Percentiles rank a stretch among this genome's conserved stretches.
Conservation (phyloP, 1,140 invertebrate genomes). For the Cydia splendana region DNA sequence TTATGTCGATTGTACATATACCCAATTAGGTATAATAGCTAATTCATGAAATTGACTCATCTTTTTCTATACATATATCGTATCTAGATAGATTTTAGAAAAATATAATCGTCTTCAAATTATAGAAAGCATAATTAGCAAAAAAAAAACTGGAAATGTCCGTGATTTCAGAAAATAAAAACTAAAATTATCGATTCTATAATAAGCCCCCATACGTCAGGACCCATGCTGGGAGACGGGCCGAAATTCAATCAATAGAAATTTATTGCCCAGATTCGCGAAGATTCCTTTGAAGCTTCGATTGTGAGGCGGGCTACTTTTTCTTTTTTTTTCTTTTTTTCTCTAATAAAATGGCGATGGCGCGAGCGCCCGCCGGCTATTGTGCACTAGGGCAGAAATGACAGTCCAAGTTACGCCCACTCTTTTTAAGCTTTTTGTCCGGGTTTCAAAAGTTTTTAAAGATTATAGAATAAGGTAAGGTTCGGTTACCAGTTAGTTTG, state of each 20-base stretch:
- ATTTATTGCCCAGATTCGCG: slow-evolving; percentile 78
- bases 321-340: slow-evolving; percentile 40
- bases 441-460: slow-evolving; percentile 74
- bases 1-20: too few species aligned
- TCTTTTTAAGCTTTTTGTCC: slow-evolving; percentile 74
- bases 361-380: slow-evolving; percentile 65
- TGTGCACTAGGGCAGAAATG: slow-evolving; percentile 63
- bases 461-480: slow-evolving; percentile 58
- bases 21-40: too few species aligned
- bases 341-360: slow-evolving; percentile 61
- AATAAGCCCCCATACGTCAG: slow-evolving; percentile 77
- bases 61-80: too few species aligned
- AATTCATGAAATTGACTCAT: too few species aligned
- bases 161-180: slow-evolving; percentile 43
- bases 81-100: background rate
- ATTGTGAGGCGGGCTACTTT: slow-evolving; percentile 59
- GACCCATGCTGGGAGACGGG: slow-evolving; percentile 51
- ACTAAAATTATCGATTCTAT: slow-evolving; percentile 64
- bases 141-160: slow-evolving; percentile 13
- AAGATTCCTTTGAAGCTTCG: slow-evolving; percentile 67
- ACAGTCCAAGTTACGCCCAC: slow-evolving; percentile 76
- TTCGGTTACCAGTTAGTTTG: slow-evolving; percentile 41
- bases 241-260: slow-evolving; percentile 77
- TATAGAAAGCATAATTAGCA: background rate
- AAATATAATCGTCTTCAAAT: background rate